A percentile compares a stretch with the other conserved stretches of the same genome.
Conservation (phyloP, 2,797 vertebrate genomes). For the Muscicapa striata region DNA sequence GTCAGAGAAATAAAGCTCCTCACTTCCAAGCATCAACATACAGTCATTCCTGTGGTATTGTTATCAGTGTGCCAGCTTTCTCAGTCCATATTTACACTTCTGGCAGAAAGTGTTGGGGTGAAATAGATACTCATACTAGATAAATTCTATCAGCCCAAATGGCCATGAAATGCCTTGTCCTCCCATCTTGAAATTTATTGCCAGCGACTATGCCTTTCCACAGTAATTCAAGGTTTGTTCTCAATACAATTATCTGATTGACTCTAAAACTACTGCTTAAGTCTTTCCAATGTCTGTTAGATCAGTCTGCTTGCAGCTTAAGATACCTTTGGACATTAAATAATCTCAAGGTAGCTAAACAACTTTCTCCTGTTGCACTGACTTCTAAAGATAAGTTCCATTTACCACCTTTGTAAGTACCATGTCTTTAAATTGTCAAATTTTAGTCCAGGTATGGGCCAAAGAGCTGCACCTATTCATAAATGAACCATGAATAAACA, state of each 20-base stretch:
- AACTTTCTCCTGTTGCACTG: background rate
- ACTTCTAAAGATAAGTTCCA: background rate
- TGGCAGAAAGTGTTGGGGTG: background rate
- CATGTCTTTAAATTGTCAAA: background rate
- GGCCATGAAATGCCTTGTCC: background rate
- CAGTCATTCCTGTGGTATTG: fast-evolving
- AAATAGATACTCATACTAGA: background rate
- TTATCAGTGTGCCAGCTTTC: background rate
- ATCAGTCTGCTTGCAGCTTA: background rate
- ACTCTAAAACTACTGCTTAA: background rate
- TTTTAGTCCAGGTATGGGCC: background rate
- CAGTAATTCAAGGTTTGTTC: background rate
- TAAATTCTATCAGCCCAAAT: background rate
- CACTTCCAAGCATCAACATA: background rate
- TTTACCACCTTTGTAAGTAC: background rate
- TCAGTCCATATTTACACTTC: background rate
- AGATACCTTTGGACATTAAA: background rate
- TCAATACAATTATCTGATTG: background rate
- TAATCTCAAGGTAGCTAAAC: background rate
- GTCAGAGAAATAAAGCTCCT: background rate
- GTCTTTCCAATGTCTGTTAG: background rate
- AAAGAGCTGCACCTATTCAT: background rate
- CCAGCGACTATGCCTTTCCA: background rate
- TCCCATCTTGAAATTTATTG: background rate
- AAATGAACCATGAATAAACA: background rate